Conservation (phyloP, 92 coral and sea anemone species). For the Zoanthus sociatus region DNA sequence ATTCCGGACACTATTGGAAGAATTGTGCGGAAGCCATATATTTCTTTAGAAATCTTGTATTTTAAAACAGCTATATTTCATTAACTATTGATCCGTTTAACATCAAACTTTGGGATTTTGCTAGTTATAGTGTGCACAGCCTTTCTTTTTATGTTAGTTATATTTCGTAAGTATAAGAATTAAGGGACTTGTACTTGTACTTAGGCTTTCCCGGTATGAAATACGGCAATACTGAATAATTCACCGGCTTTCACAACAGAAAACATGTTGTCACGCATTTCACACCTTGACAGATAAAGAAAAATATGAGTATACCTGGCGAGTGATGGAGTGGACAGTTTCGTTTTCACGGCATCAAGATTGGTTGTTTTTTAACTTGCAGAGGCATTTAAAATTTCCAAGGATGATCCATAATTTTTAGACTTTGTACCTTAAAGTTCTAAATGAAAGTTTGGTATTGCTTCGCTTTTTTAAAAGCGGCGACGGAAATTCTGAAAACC, state of each 20-base stretch:
- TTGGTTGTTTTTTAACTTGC: neutral
- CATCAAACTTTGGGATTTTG: too few relatives aligned
- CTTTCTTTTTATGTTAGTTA: too few relatives aligned
- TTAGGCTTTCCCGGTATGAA: too few relatives aligned
- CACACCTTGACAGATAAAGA: constrained; percentile 38
- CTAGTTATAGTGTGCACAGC: too few relatives aligned
- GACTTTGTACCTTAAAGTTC: neutral
- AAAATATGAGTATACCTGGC: constrained; percentile 14
- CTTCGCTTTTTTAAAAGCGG: neutral
- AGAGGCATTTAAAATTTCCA: neutral
- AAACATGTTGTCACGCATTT: constrained; percentile 37
- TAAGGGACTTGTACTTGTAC: too few relatives aligned
- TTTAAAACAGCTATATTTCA: too few relatives aligned
- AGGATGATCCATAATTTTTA: neutral
- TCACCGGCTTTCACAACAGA: neutral
- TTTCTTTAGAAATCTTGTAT: too few relatives aligned
- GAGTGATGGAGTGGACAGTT: constrained; percentile 32
- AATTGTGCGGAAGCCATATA: too few relatives aligned
- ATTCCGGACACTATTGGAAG: too few relatives aligned
- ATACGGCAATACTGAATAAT: too few relatives aligned
- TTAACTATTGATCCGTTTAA: too few relatives aligned
- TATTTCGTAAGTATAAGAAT: too few relatives aligned
- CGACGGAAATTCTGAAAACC: neutral
- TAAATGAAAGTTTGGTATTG: neutral
- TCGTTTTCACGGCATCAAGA: constrained; percentile 11